phyloP scores from a whole-genome alignment of 2,888 invertebrate species.

The Lottia scabra region DNA sequence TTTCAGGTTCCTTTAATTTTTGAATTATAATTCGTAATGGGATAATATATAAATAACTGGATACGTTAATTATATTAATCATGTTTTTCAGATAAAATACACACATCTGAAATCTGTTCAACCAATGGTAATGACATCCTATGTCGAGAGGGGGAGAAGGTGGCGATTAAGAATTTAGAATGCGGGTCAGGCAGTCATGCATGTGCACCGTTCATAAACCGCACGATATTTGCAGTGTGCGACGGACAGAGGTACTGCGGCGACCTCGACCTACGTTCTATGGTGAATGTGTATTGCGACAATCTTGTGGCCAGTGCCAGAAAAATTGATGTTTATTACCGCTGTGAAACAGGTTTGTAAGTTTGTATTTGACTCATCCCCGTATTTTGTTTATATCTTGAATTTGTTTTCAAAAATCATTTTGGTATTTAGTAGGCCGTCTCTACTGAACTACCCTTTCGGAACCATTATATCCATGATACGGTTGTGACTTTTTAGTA shows the following conservation, averaged over 20 bases:
- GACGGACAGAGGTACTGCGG: conserved; percentile 13
- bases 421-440: too few relatives aligned
- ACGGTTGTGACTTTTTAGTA: too few relatives aligned
- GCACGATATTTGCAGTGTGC: conserved; percentile 7
- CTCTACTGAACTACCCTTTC: too few relatives aligned
- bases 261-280: neutral
- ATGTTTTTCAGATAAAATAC: too few relatives aligned
- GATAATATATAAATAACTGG: too few relatives aligned
- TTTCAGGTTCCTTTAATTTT: too few relatives aligned
- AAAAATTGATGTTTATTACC: conserved; percentile 7
- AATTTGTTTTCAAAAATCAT: too few relatives aligned
- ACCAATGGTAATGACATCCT: neutral
- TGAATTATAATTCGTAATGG: too few relatives aligned
- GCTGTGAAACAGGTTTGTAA: neutral
- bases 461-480: too few relatives aligned
- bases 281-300: conserved; percentile 11
- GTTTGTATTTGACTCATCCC: too few relatives aligned
- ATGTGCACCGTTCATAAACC: conserved; percentile 9
- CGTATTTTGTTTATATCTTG: too few relatives aligned
- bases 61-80: too few relatives aligned
- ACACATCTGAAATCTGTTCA: conserved; percentile 9
- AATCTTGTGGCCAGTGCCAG: conserved; percentile 1
- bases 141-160: neutral
- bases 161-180: conserved; percentile 3
- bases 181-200: conserved; percentile 13